phyloP scores from a whole-genome alignment of 2,888 invertebrate species.

The Clanis bilineata region DNA sequence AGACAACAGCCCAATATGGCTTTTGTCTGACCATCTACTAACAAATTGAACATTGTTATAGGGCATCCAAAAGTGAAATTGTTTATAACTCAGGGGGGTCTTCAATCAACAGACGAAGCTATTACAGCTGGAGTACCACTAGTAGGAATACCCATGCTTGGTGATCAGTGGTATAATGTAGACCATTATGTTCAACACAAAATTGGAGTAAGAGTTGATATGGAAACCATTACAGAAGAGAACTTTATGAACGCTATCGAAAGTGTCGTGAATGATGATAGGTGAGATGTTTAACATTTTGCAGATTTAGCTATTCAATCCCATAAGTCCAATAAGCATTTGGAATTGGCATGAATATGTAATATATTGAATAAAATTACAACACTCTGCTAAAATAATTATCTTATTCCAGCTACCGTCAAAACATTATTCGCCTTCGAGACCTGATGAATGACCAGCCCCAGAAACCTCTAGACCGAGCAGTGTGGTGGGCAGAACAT shows the following conservation, averaged over 20 bases:
- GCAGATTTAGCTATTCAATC: no score
- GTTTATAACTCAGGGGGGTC: conserved; percentile 68
- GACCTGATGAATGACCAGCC: conserved; percentile 23
- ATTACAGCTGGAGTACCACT: conserved; percentile 57
- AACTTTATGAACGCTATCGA: conserved; percentile 9
- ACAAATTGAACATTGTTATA: conserved; percentile 24
- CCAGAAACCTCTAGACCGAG: conserved; percentile 33
- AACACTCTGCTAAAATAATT: not conserved
- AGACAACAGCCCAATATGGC: no score
- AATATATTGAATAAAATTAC: not conserved
- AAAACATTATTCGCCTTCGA: conserved; percentile 10
- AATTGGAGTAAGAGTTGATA: conserved; percentile 15
- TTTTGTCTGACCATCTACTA: not conserved
- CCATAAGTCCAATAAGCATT: no score
- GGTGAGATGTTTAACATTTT: not conserved
- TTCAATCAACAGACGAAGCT: conserved; percentile 67
- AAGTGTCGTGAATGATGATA: conserved; percentile 12
- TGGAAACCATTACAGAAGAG: conserved; percentile 13
- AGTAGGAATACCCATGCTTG: conserved; percentile 58
- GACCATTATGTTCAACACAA: conserved; percentile 22
- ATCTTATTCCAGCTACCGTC: conserved; percentile 16
- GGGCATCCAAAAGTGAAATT: conserved; percentile 65
- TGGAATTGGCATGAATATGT: not conserved
- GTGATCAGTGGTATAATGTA: conserved; percentile 61
- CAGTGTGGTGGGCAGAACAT: conserved; percentile 48